These are phyloP conservation scores for Anastatus disparis DNA, from an alignment of 1,140 invertebrate species.

Conservation along the genomic window DNA sequence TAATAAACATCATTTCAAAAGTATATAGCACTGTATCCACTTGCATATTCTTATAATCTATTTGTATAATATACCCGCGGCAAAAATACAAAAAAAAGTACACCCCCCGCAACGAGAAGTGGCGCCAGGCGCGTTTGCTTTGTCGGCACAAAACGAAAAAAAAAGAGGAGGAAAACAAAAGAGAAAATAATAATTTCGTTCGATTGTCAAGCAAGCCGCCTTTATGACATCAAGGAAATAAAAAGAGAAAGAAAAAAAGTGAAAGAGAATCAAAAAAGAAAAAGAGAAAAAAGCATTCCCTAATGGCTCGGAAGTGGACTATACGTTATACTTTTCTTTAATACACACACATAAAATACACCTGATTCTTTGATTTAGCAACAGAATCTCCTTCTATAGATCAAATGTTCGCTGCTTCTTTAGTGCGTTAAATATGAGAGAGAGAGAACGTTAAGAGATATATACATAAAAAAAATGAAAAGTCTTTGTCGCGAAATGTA, in stretches of 20 bases:
- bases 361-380: constrained; percentile 35
- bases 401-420: no score
- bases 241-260: neutral
- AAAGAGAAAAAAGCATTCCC: neutral
- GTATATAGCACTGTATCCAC: no score
- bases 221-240: no score
- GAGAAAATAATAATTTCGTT: neutral
- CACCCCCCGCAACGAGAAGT: neutral
- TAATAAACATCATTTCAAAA: no score
- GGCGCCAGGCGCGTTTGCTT: neutral
- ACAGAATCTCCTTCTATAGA: neutral
- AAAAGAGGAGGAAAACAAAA: neutral
- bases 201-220: no score
- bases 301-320: constrained; percentile 36
- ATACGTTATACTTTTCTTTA: no score
- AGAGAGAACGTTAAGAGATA: constrained; percentile 13
- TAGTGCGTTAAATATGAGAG: no score
- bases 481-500: no score
- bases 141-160: no score
- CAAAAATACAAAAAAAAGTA: neutral
- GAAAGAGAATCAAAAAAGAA: neutral
- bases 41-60: no score
- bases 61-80: neutral
- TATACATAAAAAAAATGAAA: no score
- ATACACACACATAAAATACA: neutral